Evolutionary conservation across 2,113 vertebrate species (phyloP).

Genomic region (Gopherus evgoodei): DNA sequence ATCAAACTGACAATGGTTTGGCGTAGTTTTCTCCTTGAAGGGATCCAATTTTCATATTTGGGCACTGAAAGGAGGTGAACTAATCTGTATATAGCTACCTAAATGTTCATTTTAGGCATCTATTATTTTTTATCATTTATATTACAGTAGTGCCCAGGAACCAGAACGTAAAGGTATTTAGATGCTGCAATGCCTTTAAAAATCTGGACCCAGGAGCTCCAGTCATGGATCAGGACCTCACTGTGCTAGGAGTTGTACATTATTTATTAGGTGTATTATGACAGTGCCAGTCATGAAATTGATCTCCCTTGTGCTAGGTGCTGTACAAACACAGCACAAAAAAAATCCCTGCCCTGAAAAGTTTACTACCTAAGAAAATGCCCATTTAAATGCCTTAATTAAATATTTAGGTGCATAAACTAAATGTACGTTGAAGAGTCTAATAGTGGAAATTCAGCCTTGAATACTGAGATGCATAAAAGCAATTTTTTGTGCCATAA

Average conservation of each 20-base stretch:
- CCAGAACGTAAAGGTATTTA: background rate
- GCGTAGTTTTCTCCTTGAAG: background rate
- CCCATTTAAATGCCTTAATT: background rate
- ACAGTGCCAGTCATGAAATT: background rate
- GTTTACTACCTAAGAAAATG: background rate
- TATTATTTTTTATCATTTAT: background rate
- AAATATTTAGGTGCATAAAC: background rate
- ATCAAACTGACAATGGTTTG: conserved; percentile 42
- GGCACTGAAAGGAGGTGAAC: background rate
- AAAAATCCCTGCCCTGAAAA: background rate
- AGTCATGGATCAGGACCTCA: background rate
- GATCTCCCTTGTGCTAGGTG: accelerated
- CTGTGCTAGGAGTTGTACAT: background rate
- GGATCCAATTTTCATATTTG: conserved; percentile 36
- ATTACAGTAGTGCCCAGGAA: background rate
- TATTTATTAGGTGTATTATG: background rate
- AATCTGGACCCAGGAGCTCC: background rate
- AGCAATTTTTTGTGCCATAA: background rate
- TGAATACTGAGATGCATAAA: background rate
- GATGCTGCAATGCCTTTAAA: background rate
- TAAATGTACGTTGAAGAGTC: background rate
- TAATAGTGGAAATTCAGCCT: background rate
- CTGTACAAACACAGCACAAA: background rate
- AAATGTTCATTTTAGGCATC: background rate
- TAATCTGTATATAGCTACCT: background rate